Evolutionary conservation across 2,888 invertebrate species (phyloP), one percentile per base, ranked within the genome.

Genomic region (Spicauda simplicius): DNA sequence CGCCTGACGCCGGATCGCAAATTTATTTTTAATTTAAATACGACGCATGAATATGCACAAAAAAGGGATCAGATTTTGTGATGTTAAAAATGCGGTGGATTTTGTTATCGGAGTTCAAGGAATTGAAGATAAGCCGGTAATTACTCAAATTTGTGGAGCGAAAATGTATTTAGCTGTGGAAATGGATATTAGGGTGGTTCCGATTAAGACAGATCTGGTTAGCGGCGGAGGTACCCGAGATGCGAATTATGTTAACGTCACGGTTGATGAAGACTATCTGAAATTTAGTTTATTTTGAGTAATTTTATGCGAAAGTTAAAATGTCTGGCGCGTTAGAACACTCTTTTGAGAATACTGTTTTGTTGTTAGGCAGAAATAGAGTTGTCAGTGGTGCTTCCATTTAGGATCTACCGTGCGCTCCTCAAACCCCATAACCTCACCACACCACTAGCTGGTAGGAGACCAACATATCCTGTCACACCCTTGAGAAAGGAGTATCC

Each of bases 31-130:
- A 63, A 62, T 72, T 77, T 73, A 73, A 76, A 71, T 75, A 74
- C 71, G 69, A 78, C 78, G 75, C 80, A 84, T 87, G 87, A 88
- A 87, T 91, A 92, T 92, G 92, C 90, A 88, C 91, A 91, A 91
- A 91, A 91, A 88, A 85, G 85, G 90, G 81, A 81, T 84, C 76
- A 72, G 83, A 89, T 88, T 89, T 84, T 61, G 48, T 55, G 48
- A 37, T 11, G 41, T 20, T 33, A 66, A 60, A 56, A 19, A 83
- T 85, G 85, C 79, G 77, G 84, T 87, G 86, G 83, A 56, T 56
- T 67, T 67, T 56, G 48, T 56, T 20, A 80, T 80, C 50, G 53
- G 65, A 53, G 54, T 55, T 41, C 19, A 12, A 60, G 53, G 16
- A 60, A 20, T 66, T 50, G 55, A 55, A 33, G 48, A 60, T 55